Conservation (phyloP, 1,140 invertebrate genomes). For the Callitettix versicolor region DNA sequence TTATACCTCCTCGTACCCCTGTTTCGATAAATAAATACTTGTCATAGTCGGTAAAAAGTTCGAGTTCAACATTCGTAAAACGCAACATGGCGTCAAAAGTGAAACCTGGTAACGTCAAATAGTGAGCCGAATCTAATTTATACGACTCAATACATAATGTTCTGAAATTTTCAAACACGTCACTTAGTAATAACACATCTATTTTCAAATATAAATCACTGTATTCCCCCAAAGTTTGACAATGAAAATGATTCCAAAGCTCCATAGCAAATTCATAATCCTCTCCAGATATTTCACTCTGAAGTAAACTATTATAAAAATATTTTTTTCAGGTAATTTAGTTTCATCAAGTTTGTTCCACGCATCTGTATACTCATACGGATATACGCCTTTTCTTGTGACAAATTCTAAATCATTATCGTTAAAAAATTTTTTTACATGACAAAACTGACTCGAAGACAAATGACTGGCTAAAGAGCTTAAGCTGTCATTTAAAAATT, state of each 20-base stretch:
- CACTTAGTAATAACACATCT: conserved; percentile 34
- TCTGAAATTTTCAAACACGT: conserved; percentile 37
- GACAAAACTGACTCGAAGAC: background rate
- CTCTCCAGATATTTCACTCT: conserved; percentile 24
- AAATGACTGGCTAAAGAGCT: conserved; percentile 8
- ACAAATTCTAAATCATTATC: conserved; percentile 19
- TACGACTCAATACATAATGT: conserved; percentile 22
- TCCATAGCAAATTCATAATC: conserved; percentile 35
- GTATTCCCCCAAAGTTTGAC: conserved; percentile 27
- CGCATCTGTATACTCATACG: conserved; percentile 28
- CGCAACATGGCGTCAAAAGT: conserved; percentile 35
- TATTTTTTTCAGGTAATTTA: conserved; percentile 27
- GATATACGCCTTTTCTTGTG: conserved; percentile 27
- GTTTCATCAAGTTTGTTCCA: conserved; percentile 29
- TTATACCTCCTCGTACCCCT: too few species aligned
- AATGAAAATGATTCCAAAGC: conserved; percentile 34
- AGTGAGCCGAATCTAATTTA: conserved; percentile 26
- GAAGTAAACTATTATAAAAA: conserved; percentile 28
- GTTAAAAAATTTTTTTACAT: conserved; percentile 8
- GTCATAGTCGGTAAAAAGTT: too few species aligned
- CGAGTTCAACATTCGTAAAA: too few species aligned
- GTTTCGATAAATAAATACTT: too few species aligned
- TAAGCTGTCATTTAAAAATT: conserved; percentile 3
- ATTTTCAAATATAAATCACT: conserved; percentile 31
- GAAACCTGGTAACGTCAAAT: conserved; percentile 32